Conservation (phyloP, 2,888 invertebrate species). For the Oscheius sp. region DNA sequence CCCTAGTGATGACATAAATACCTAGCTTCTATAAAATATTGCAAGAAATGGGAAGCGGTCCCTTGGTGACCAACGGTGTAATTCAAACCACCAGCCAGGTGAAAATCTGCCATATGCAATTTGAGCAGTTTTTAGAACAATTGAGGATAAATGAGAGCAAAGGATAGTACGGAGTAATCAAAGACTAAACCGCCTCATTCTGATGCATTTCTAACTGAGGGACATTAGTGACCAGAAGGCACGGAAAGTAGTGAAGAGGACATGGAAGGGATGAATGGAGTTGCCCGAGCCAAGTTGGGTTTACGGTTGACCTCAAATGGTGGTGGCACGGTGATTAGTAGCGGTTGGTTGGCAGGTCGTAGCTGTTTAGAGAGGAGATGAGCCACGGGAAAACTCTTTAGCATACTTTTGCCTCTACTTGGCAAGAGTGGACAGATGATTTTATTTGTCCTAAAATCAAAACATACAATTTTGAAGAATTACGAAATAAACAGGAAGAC, state of each 20-base stretch:
- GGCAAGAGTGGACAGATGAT: too few species aligned
- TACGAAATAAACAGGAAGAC: too few species aligned
- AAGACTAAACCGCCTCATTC: conserved; percentile 11
- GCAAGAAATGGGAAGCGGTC: not conserved
- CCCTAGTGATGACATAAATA: conserved; percentile 22
- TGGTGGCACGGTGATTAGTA: conserved; percentile 20
- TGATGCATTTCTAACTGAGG: conserved; percentile 18
- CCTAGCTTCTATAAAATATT: conserved; percentile 14
- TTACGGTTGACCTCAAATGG: conserved; percentile 26
- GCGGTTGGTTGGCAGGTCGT: conserved; percentile 36
- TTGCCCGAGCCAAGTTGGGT: not conserved
- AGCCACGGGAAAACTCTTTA: conserved; percentile 13
- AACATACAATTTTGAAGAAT: not conserved
- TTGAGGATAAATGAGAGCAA: conserved; percentile 6
- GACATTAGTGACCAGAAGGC: not conserved
- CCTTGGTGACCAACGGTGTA: conserved; percentile 19
- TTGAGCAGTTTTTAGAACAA: not conserved
- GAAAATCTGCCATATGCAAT: conserved; percentile 27
- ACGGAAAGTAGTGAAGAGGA: not conserved
- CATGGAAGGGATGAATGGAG: not conserved
- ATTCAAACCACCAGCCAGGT: conserved; percentile 23
- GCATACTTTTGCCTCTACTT: not conserved
- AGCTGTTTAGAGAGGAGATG: conserved; percentile 34
- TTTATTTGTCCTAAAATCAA: not conserved
- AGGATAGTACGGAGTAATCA: conserved; percentile 16